Percentiles rank a stretch among this genome's conserved stretches.
phyloP scores from a whole-genome alignment of 1,140 invertebrate genomes.

The Daktulosphaira vitifoliae region DNA sequence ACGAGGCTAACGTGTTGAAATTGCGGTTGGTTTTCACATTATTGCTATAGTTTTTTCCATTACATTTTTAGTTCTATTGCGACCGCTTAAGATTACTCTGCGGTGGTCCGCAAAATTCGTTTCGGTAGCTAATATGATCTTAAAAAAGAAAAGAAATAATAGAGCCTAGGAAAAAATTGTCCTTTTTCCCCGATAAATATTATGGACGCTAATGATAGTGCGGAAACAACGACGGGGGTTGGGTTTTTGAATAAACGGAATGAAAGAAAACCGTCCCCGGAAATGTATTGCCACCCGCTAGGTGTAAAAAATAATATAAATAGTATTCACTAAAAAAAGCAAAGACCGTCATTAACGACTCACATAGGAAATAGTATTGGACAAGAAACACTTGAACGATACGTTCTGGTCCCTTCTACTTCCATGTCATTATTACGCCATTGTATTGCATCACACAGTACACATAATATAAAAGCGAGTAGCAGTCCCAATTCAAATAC shows the following conservation, averaged over 20 bases:
- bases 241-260: not conserved
- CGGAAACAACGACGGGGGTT: too few relatives aligned
- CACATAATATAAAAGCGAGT: too few relatives aligned
- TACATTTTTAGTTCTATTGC: not conserved
- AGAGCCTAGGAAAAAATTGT: too few relatives aligned
- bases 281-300: slow-evolving; percentile 13
- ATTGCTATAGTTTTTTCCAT: not conserved
- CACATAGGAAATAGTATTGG: not conserved
- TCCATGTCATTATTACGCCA: too few relatives aligned
- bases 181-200: too few relatives aligned
- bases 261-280: not conserved
- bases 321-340: not conserved
- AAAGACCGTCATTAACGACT: slow-evolving; percentile 22
- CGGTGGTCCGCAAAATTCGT: slow-evolving; percentile 17
- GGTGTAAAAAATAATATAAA: not conserved
- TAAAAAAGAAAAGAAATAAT: not conserved
- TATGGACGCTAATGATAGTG: too few relatives aligned
- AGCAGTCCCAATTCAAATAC: too few relatives aligned
- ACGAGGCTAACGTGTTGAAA: not conserved
- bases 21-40: not conserved
- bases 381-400: too few relatives aligned
- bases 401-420: not conserved
- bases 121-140: not conserved
- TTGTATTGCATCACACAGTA: too few relatives aligned
- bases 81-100: not conserved